Evolutionary conservation across 2,888 invertebrate species (phyloP), one percentile per base, ranked within the genome.

Genomic region (Nomada lathburiana): DNA sequence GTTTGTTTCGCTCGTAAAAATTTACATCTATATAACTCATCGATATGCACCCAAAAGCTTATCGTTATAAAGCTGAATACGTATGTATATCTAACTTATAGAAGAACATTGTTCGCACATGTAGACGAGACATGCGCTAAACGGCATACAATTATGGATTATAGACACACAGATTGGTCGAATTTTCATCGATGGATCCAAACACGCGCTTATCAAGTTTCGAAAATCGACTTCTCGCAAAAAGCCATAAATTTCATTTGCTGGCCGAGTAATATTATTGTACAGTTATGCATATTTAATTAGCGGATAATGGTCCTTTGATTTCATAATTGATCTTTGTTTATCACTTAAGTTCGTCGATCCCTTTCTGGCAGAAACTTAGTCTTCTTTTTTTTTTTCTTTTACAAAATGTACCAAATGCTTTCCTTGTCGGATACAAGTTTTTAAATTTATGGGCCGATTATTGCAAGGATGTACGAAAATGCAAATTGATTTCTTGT

Each of bases 81-180:
- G 53, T 77, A 60, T 69, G 64, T 81, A 57, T 57, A 57, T 57
- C 47, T 60, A 71, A 73, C 75, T 65, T 72, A 62, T 68, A 71
- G 73, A 80, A 67, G 77, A 71, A 65, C 63, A 71, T 67, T 55
- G 60, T 70, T 84, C 67, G 84, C 63, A 78, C 69, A 74, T 18
- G 50, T 72, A 73, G 57, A 79, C 69, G 78, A 76, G 59, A 69
- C 72, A 78, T 75, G 84, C 76, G 81, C 71, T 64, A 74, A 59
- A 60, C 52, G 82, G 73, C 64, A 55, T 75, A 78, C 74, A 52
- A 76, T 76, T 76, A 55, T 59, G 68, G 74, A 78, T 81, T 83
- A 90, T 90, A 92, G 92, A 92, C 91, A 92, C 91, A 89, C 89
- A 93, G 92, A 92, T 93, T 93, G 93, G 92, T 93, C 92, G 89